Evolutionary conservation across 2,113 vertebrate species (phyloP), one percentile per base, ranked within the genome.

Genomic region (Polyodon spathula): DNA sequence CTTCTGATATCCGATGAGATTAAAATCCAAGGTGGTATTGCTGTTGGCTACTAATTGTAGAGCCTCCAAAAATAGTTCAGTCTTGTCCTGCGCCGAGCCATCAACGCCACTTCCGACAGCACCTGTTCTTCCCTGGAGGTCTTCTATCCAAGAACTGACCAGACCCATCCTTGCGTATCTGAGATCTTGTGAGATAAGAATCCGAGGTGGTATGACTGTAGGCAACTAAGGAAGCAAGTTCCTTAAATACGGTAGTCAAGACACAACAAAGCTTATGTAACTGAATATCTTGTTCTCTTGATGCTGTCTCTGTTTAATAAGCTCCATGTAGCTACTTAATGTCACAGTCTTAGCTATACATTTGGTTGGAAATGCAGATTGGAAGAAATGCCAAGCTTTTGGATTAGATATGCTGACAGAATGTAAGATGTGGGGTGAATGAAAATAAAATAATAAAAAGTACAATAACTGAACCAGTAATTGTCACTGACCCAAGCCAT

Each of bases 121-220:
- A 87, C 86, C 85, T 87, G 84, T 76, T 85, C 81, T 78, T 80
- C 82, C 78, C 81, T 81, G 86, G 82, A 84, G 85, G 82, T 83
- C 78, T 71, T 38, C 72, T 62, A 27, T 27, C 27, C 27, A 27
- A 40, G 73, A 62, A 62, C 66, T 76, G 78, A 82, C 64, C 70
- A 78, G 70, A 78, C 76, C 73, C 68, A 69, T 50, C 61, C 68
- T 63, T 66, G 74, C 74, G 84, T 83, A 86, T 85, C 82, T 74
- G 66, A 70, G 77, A 85, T 87, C 83, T 79, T 74, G 68, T 80
- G 71, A 59, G 61, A 59, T 68, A 75, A 76, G 77, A 82, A 83
- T 84, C 74, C 74, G 78, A 75, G 69, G 68, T 77, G 73, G 81
- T 85, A 81, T 81, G 82, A 82, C 81, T 85, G 76, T 77, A 68